These are phyloP conservation scores for Hydractinia echinata DNA, from an alignment of 30 jellyfish, hydroid and myxozoan genomes.

Conservation along the genomic window DNA sequence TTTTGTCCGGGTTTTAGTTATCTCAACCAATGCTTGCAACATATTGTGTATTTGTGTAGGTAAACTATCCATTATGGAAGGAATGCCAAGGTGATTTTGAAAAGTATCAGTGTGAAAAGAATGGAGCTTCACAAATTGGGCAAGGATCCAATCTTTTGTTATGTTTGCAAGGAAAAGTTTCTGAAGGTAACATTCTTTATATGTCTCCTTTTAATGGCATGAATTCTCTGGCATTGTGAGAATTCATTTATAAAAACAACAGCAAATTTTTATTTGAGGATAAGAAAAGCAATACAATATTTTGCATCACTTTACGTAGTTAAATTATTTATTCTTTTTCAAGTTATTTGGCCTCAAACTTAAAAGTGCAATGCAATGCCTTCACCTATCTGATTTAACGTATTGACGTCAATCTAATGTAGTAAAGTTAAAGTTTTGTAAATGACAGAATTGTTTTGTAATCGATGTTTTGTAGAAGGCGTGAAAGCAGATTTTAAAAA, in stretches of 20 bases:
- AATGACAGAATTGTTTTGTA: no score
- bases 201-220: not conserved
- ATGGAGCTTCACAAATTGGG: slow-evolving; percentile 52
- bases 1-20: not conserved
- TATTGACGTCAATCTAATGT: no score
- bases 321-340: no score
- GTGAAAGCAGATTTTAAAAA: no score
- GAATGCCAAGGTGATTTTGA: slow-evolving; percentile 64
- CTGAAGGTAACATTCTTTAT: slow-evolving; percentile 48
- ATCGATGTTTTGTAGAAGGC: no score
- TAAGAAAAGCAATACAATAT: no score
- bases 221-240: not conserved
- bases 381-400: no score
- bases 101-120: slow-evolving; percentile 47
- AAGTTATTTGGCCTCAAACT: no score
- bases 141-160: slow-evolving; percentile 62
- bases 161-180: slow-evolving; percentile 55
- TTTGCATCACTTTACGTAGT: no score
- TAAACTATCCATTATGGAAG: slow-evolving; percentile 75
- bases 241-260: not conserved
- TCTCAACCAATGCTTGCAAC: slow-evolving; percentile 10
- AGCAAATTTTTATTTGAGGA: no score
- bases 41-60: slow-evolving; percentile 32
- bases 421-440: no score
- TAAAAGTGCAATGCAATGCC: no score